Evolutionary conservation across 2,888 invertebrate genomes (phyloP).

Genomic region (Catocala fraxini): DNA sequence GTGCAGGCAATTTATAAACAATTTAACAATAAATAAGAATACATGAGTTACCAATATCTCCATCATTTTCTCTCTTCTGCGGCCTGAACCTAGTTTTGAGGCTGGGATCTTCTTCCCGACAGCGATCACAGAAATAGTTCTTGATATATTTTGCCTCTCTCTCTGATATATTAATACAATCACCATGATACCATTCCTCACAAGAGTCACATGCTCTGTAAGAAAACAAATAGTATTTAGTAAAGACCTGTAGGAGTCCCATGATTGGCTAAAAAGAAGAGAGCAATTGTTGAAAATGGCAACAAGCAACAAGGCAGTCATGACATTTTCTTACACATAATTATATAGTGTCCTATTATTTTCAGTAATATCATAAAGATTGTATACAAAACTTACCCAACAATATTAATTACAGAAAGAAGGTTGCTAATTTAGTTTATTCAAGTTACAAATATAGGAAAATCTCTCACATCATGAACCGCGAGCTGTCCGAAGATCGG

Average conservation of each 20-base stretch:
- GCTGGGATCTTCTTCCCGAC: slow-evolving; percentile 94
- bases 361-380: too few relatives aligned
- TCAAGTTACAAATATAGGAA: neutral
- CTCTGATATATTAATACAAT: slow-evolving; percentile 98
- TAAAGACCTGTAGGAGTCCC: too few relatives aligned
- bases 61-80: slow-evolving; percentile 83
- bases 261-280: too few relatives aligned
- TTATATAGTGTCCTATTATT: too few relatives aligned
- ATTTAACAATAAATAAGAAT: neutral
- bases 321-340: too few relatives aligned
- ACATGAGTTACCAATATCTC: slow-evolving; percentile 65
- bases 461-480: slow-evolving; percentile 97
- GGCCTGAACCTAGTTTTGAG: slow-evolving; percentile 89
- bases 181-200: slow-evolving; percentile 99
- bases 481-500: slow-evolving; percentile 96
- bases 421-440: too few relatives aligned
- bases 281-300: too few relatives aligned
- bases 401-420: too few relatives aligned
- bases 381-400: too few relatives aligned
- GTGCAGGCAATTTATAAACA: neutral
- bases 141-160: slow-evolving; percentile 97
- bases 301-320: too few relatives aligned
- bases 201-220: slow-evolving; percentile 97
- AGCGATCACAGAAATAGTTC: slow-evolving; percentile 96
- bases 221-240: slow-evolving; percentile 10